Base-by-base conservation (phyloP, 2,113 vertebrate genomes). In the Nycticorax nycticorax region DNA sequence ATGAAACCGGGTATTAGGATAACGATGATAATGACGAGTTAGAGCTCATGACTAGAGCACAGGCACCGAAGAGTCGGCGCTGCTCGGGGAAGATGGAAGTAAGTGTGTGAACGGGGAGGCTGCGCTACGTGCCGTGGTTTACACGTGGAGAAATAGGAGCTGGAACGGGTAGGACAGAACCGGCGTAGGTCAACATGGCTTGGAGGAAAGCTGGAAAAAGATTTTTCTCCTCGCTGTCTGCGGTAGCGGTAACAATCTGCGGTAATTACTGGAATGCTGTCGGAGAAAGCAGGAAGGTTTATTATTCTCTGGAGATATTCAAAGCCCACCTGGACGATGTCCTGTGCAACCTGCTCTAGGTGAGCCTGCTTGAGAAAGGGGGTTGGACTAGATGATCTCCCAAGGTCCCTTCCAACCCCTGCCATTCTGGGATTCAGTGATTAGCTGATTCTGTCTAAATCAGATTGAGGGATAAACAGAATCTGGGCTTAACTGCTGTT, bases 51-150 rank as follows among this genome's bases (percentile, higher is more conserved):
- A 60, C 37, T 41, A 20, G 45, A 52, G 43, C 72, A 26, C 26
- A 15, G 39, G 41, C 81, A 78, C 45, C 35, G 1, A 8, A 39
- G 26, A 74, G 43, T 26, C 28, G 10, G 59, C 6, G 33, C 71
- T 57, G 66, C 50, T 47, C 2, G 0, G 59, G 72, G 37, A 78
- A 69, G 6, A 15, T 7, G 63, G 85, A 55, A 57, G 43, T 5
- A 33, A 26, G 52, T 12, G 24, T 9, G 2, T 41, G 88, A 77
- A 74, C 57, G 84, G 82, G n/a, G 14, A 84, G 55, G 35, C 4
- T 32, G 56, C 0, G 3, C 11, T n/a, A 9, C 4, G 0, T 55
- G 50, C 56, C 1, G 0, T 9, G 52, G 21, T 55, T 84, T 66
- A 4, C 28, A 37, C 16, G 19, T 56, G 75, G 48, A 64, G 79